Evolutionary conservation across 1,140 invertebrate genomes (phyloP).

Genomic region (Hermetia illucens): DNA sequence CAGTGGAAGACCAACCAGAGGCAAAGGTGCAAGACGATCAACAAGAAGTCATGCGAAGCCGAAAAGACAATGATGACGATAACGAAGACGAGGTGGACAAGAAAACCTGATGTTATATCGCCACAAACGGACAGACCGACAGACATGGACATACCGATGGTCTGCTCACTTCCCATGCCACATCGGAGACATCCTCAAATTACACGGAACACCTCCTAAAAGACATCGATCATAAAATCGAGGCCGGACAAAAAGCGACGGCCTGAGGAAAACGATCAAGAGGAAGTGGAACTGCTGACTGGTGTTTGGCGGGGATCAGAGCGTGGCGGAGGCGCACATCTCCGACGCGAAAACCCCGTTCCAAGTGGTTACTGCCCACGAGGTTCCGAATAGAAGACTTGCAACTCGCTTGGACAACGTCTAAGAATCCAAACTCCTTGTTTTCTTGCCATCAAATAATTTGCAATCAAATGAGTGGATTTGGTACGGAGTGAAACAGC

Average conservation of each 20-base stretch:
- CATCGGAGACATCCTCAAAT: background rate
- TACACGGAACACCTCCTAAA: slow-evolving; percentile 1
- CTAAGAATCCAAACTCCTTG: too few relatives aligned
- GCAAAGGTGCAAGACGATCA: too few relatives aligned
- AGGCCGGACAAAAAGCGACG: background rate
- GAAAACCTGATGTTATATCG: background rate
- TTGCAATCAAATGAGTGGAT: too few relatives aligned
- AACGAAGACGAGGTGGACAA: background rate
- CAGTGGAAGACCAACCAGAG: background rate
- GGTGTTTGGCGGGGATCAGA: background rate
- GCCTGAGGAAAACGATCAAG: background rate
- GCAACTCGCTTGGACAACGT: background rate
- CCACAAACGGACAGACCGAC: too few relatives aligned
- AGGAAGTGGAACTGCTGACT: background rate
- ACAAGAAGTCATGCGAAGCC: too few relatives aligned
- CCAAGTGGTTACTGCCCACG: too few relatives aligned
- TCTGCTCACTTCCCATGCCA: background rate
- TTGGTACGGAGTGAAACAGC: background rate
- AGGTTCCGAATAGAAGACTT: background rate
- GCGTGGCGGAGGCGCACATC: too few relatives aligned
- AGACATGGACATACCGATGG: too few relatives aligned
- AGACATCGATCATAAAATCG: background rate
- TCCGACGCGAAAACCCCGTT: too few relatives aligned
- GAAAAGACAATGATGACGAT: too few relatives aligned
- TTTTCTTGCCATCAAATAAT: too few relatives aligned